Percentiles rank a stretch among this genome's conserved stretches.
phyloP scores from a whole-genome alignment of 2,113 vertebrate genomes.

The Rynchops niger region DNA sequence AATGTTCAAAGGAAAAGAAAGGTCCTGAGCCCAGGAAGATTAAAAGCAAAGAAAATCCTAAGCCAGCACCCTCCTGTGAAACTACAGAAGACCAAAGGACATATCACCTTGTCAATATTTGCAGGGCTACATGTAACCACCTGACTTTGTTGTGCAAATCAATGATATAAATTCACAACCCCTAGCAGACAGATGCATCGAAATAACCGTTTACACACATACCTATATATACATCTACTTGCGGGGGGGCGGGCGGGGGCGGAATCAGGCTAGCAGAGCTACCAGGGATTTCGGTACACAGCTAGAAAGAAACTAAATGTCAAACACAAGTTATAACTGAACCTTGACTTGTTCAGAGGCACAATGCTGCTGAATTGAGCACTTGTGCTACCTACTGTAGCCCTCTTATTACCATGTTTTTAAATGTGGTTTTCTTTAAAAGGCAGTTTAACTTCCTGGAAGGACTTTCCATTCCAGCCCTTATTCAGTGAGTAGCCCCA shows the following conservation, averaged over 20 bases:
- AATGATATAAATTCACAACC: not conserved
- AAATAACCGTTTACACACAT: not conserved
- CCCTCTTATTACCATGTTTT: not conserved
- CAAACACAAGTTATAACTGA: not conserved
- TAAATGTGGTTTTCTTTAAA: not conserved
- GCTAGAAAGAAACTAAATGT: not conserved
- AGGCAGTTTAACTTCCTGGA: not conserved
- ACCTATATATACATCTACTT: not conserved
- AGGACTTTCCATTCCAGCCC: not conserved
- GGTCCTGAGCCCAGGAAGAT: not conserved
- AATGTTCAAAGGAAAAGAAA: not conserved
- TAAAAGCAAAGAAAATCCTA: conserved; percentile 10
- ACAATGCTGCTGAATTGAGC: not conserved
- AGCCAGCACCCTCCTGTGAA: not conserved
- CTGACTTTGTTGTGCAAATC: not conserved
- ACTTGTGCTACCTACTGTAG: not conserved
- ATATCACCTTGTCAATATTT: conserved; percentile 10
- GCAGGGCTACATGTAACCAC: not conserved
- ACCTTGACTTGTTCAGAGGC: not conserved
- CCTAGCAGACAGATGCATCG: not conserved
- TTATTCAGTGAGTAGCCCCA: not conserved
- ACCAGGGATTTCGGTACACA: not conserved
- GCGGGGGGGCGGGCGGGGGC: too few species aligned
- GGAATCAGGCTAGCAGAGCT: not conserved
- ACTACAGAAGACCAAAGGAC: not conserved